Conservation (phyloP, 1,140 invertebrate species). For the Patella vulgata region DNA sequence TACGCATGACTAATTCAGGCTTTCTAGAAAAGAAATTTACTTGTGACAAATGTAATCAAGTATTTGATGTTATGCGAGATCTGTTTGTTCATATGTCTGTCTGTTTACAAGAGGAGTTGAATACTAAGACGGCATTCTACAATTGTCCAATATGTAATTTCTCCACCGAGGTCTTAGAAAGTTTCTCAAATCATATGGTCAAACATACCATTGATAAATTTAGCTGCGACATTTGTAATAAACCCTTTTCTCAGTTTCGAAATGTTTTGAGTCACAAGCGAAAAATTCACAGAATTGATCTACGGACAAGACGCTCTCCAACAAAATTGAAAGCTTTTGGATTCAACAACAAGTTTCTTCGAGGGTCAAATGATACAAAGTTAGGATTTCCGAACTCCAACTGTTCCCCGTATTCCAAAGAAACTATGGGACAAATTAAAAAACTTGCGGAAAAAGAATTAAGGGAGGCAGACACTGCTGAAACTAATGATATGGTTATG, state of each 20-base stretch:
- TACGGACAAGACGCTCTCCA: too few relatives aligned
- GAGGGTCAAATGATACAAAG: neutral
- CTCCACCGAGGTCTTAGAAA: neutral
- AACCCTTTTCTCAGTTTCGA: conserved; percentile 33
- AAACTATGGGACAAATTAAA: neutral
- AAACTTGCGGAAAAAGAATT: neutral
- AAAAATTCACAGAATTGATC: conserved; percentile 22
- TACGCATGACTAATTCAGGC: too few relatives aligned
- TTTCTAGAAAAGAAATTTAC: too few relatives aligned
- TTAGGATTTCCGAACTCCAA: neutral
- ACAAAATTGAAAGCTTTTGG: neutral
- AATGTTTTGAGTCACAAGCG: conserved; percentile 38
- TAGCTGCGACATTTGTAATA: conserved; percentile 36
- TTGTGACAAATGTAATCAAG: too few relatives aligned
- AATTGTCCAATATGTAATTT: neutral
- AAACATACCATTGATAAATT: conserved; percentile 30
- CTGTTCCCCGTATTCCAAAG: neutral
- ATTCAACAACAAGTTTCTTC: neutral
- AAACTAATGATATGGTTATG: neutral
- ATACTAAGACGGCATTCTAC: neutral
- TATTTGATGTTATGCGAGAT: neutral
- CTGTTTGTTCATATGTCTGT: neutral
- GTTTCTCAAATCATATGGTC: neutral
- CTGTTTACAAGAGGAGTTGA: neutral
- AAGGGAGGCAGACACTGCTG: conserved; percentile 3